A percentile compares a stretch with the other conserved stretches of the same genome.
Conservation (phyloP, 2,888 invertebrate genomes). For the Scaptomyza flava region DNA sequence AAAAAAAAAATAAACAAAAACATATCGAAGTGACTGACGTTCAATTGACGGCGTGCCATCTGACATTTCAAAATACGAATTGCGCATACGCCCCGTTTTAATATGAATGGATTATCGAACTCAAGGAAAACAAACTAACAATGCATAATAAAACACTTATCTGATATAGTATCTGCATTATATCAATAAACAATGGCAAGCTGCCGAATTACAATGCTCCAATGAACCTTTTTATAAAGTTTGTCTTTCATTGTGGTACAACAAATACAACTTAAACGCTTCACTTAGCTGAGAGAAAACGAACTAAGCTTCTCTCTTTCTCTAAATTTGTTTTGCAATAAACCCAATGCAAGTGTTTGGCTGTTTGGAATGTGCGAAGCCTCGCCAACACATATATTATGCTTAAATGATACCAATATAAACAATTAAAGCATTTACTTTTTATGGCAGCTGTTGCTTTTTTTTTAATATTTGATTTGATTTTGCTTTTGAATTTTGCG, state of each 20-base stretch:
- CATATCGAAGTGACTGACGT: constrained; percentile 8
- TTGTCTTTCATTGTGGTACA: constrained; percentile 30
- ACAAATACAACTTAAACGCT: constrained; percentile 16
- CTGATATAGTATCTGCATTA: constrained; percentile 6
- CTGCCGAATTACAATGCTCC: constrained; percentile 61
- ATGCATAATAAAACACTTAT: constrained; percentile 57
- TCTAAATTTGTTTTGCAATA: constrained; percentile 42
- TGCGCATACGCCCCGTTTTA: constrained; percentile 57
- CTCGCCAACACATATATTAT: constrained; percentile 29
- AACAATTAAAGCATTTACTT: constrained; percentile 41
- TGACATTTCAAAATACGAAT: constrained; percentile 53
- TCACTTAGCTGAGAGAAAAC: constrained; percentile 3
- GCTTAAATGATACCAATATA: constrained; percentile 38
- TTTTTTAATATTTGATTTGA: constrained; percentile 7
- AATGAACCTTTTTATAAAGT: constrained; percentile 49
- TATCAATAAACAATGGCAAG: constrained; percentile 24
- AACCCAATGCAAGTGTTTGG: constrained; percentile 29
- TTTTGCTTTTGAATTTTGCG: constrained; percentile 23
- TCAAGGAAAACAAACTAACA: constrained; percentile 54
- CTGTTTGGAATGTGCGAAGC: constrained; percentile 28
- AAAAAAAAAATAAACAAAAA: constrained; percentile 10
- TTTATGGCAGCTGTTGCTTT: constrained; percentile 33
- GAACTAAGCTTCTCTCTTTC: neutral
- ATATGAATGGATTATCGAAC: constrained; percentile 24
- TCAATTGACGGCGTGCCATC: constrained; percentile 29